Base-by-base conservation (phyloP, 2,113 vertebrate species). In the Steatornis caripensis region DNA sequence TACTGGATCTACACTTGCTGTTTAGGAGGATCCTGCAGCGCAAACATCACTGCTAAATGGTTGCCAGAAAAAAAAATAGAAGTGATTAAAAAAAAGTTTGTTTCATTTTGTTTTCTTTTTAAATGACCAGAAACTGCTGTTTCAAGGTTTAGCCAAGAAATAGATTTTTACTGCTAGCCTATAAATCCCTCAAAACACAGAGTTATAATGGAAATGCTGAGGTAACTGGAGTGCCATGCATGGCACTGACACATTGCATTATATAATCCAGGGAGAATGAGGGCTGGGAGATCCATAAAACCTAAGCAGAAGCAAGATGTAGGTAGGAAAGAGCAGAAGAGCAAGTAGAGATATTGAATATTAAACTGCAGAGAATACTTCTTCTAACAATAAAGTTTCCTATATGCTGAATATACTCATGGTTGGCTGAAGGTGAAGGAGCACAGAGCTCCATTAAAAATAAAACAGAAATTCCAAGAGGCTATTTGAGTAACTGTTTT, bases 121-220 rank as follows among this genome's bases (percentile, higher is more conserved):
- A 87, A 91, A 94, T 89, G 61, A 92, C 89, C 74, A 93, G 81
- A 93, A 91, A 93, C 77, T 89, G 77, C 43, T 84, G 74, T 85
- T 97, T 96, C 77, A 76, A 79, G 58, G 54, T 87, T 97, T 92
- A 89, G 90, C 81, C 91, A 95, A 93, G 84, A 95, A 95, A 69
- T 39, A 89, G 53, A 49, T 80, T 96, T 97, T 97, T 96, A 97
- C 66, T 89, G 74, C 81, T 95, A 76, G 77, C 54, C 60, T 87
- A 96, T 96, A 95, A 96, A 92, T 93, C 84, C 77, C 92, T 93
- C 92, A 68, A 95, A 96, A 92, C 74, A 78, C 11, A 82, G 61
- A 95, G 72, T 94, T 92, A 82, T 74, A 97, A 97, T 97, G 91
- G 93, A 97, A 95, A 95, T 89, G 69, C 92, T 96, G 94, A 96